Conservation (phyloP, 2,888 invertebrate genomes). For the Oscheius sp. region DNA sequence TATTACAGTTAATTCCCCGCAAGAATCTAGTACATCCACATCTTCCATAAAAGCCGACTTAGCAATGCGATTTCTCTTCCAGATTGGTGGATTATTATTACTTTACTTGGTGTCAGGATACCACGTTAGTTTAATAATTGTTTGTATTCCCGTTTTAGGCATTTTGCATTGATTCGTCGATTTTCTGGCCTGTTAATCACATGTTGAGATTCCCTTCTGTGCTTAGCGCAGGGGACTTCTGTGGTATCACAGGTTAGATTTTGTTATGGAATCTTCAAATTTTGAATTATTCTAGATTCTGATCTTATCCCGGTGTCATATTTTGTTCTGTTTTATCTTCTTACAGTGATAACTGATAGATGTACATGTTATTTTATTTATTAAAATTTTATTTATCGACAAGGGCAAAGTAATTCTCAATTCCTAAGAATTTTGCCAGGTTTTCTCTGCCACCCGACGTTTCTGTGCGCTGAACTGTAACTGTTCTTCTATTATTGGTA, state of each 20-base stretch:
- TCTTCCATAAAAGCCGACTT: conserved; percentile 11
- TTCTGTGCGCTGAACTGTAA: conserved; percentile 3
- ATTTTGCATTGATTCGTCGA: conserved; percentile 46
- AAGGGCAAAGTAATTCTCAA: too few species aligned
- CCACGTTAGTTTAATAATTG: background rate
- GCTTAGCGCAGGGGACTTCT: conserved; percentile 8
- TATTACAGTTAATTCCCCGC: background rate
- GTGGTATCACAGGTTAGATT: conserved; percentile 11
- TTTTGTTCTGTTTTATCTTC: conserved; percentile 22
- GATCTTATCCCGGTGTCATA: conserved; percentile 26
- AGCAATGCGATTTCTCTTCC: conserved; percentile 8
- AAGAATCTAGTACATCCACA: background rate
- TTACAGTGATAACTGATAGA: conserved; percentile 1
- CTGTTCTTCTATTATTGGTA: conserved; percentile 16
- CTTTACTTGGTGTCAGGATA: conserved; percentile 7
- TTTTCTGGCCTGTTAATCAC: conserved; percentile 52
- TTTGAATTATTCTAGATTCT: conserved; percentile 10
- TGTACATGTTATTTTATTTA: background rate
- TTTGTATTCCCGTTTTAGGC: conserved; percentile 35
- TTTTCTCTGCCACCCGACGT: background rate
- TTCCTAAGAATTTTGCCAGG: too few species aligned
- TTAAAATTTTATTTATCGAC: background rate
- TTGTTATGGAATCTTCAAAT: background rate
- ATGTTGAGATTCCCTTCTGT: conserved; percentile 45
- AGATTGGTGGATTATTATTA: conserved; percentile 22